Conservation (phyloP, 2,888 invertebrate genomes). For the Piscicola geometra region DNA sequence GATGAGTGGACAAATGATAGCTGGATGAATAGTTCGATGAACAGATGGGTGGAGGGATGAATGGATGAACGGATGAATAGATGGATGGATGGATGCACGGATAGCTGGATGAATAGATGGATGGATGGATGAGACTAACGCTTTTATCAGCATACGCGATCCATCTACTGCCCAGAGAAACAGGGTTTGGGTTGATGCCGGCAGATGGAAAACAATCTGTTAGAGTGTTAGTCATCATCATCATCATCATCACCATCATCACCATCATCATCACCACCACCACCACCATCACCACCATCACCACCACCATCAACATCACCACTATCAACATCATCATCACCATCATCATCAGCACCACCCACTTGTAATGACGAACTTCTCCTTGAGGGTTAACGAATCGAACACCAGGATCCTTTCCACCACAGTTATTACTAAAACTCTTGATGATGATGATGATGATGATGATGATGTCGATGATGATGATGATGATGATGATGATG, state of each 20-base stretch:
- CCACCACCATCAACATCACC: too few relatives aligned
- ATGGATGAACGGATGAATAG: too few relatives aligned
- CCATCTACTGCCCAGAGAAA: slow-evolving; percentile 74
- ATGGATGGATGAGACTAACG: slow-evolving; percentile 56
- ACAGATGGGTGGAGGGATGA: too few relatives aligned
- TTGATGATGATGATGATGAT: not conserved
- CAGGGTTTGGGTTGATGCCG: slow-evolving; percentile 72
- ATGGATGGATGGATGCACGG: too few relatives aligned
- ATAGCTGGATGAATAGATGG: too few relatives aligned
- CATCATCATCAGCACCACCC: slow-evolving; percentile 11
- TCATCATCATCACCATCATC: slow-evolving; percentile 2
- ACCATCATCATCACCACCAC: not conserved
- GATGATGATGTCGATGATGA: too few relatives aligned
- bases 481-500: too few relatives aligned
- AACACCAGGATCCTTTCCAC: slow-evolving; percentile 17
- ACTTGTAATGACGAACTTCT: slow-evolving; percentile 23
- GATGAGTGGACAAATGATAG: too few relatives aligned
- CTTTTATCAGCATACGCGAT: slow-evolving; percentile 73
- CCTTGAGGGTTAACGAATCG: slow-evolving; percentile 18
- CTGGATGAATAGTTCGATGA: too few relatives aligned
- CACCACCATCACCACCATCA: slow-evolving; percentile 7
- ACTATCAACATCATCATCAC: slow-evolving; percentile 1
- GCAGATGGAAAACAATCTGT: slow-evolving; percentile 66
- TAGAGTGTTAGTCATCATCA: slow-evolving; percentile 33
- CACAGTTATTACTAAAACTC: slow-evolving; percentile 21